These are phyloP conservation scores for Lutraria rhynchaena DNA, from an alignment of 1,140 invertebrate genomes.

Conservation along the genomic window DNA sequence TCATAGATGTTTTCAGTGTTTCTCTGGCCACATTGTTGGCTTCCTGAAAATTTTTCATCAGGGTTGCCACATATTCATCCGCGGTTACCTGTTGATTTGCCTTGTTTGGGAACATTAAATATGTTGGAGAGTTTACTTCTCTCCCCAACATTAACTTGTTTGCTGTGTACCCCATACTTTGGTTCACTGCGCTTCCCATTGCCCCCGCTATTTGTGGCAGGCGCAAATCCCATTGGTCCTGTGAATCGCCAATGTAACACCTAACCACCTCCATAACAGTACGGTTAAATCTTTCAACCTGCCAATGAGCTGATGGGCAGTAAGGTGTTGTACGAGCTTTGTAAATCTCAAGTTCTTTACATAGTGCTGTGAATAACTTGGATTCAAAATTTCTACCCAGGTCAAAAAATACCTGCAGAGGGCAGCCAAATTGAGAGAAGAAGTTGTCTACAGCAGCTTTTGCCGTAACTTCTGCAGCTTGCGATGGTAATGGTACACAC, in stretches of 20 bases:
- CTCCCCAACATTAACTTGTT: constrained; percentile 64
- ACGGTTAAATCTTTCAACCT: constrained; percentile 73
- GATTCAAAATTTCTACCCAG: constrained; percentile 61
- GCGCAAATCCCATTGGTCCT: constrained; percentile 64
- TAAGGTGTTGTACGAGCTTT: constrained; percentile 67
- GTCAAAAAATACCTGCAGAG: constrained; percentile 54
- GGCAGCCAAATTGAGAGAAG: constrained; percentile 59
- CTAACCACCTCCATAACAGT: constrained; percentile 10
- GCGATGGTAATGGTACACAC: constrained; percentile 61
- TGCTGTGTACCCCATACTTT: constrained; percentile 60
- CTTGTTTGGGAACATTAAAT: constrained; percentile 1
- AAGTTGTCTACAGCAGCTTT: constrained; percentile 50
- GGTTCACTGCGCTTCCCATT: constrained; percentile 61
- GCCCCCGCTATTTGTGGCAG: constrained; percentile 65
- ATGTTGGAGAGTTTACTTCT: constrained; percentile 32
- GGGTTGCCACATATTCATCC: neutral
- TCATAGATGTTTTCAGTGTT: neutral
- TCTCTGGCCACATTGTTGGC: neutral
- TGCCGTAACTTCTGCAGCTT: constrained; percentile 56
- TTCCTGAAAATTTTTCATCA: no score
- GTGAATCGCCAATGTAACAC: no score
- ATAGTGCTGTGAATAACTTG: no score
- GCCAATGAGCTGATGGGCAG: constrained; percentile 74
- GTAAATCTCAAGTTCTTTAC: constrained; percentile 34
- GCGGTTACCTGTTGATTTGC: neutral